These are phyloP conservation scores for Psylliodes chrysocephalus DNA, from an alignment of 2,888 invertebrate genomes.

Conservation along the genomic window DNA sequence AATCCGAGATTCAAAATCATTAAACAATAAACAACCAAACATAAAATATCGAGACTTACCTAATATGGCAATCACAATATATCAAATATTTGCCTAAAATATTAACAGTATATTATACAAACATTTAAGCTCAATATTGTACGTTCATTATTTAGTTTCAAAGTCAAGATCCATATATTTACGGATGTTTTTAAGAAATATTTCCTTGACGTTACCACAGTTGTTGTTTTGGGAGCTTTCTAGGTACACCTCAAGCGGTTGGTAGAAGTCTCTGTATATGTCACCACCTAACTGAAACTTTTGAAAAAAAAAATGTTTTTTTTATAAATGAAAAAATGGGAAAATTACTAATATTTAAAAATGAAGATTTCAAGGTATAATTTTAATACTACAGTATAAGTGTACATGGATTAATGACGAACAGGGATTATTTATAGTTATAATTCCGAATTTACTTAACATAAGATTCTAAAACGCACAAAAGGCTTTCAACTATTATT, in stretches of 20 bases:
- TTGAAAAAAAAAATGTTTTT: conserved; percentile 48
- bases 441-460: too few relatives aligned
- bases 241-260: conserved; percentile 69
- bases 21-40: too few relatives aligned
- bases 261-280: conserved; percentile 70
- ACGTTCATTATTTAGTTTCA: conserved; percentile 46
- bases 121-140: conserved; percentile 17
- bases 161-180: conserved; percentile 61
- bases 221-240: conserved; percentile 69
- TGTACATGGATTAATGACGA: too few relatives aligned
- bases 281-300: conserved; percentile 76
- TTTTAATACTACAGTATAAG: too few relatives aligned
- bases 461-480: too few relatives aligned
- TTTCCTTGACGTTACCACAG: conserved; percentile 72
- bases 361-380: too few relatives aligned
- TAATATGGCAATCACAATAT: neutral
- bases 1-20: neutral
- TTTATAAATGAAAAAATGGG: neutral
- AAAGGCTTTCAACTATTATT: too few relatives aligned
- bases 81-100: neutral
- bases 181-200: conserved; percentile 65
- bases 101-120: too few relatives aligned
- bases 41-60: neutral
- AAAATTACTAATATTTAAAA: too few relatives aligned
- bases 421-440: too few relatives aligned